Conservation (phyloP, 2,888 invertebrate species). For the Cancer borealis region DNA sequence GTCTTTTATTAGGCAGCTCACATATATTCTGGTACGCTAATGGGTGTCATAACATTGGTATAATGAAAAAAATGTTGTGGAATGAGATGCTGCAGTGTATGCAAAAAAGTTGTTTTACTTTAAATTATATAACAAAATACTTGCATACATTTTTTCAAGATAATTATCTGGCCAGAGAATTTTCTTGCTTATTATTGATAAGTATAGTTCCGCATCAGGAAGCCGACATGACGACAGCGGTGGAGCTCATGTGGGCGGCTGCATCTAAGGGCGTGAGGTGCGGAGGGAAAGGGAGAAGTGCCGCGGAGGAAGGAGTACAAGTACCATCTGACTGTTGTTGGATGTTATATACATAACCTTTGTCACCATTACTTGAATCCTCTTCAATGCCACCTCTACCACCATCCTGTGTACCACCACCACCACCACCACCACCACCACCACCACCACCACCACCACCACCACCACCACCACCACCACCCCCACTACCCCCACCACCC, state of each 20-base stretch:
- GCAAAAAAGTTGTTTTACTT: background rate
- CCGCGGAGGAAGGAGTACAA: slow-evolving; percentile 10
- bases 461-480: background rate
- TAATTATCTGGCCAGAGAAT: background rate
- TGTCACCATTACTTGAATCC: background rate
- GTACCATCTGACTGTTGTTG: background rate
- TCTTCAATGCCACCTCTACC: background rate
- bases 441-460: background rate
- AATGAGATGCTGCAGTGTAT: background rate
- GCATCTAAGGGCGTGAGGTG: background rate
- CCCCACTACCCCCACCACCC: too few species aligned
- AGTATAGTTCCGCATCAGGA: background rate
- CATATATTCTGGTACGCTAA: background rate
- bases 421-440: too few species aligned
- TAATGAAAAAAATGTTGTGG: background rate
- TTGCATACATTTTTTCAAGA: background rate
- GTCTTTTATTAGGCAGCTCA: background rate
- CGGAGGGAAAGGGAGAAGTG: background rate
- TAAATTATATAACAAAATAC: background rate
- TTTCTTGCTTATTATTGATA: background rate
- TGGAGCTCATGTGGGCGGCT: background rate
- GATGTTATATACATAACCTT: background rate
- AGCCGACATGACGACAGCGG: slow-evolving; percentile 2
- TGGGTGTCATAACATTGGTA: background rate
- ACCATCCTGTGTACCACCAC: background rate